phyloP scores from a whole-genome alignment of 2,113 vertebrate genomes.

The Phyllostomus hastatus region DNA sequence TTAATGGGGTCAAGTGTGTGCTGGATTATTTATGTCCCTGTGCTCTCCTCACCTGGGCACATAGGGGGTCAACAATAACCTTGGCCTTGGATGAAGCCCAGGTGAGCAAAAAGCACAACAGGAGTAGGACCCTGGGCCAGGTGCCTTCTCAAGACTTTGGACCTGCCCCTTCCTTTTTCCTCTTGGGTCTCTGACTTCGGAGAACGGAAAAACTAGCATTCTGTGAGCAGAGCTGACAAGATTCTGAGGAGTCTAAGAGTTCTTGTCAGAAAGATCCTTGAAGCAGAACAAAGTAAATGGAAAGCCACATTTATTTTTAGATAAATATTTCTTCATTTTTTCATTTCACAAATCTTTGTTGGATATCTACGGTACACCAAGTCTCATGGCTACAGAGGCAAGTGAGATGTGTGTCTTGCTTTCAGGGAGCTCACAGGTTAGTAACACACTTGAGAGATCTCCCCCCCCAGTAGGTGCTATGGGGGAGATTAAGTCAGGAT shows the following conservation, averaged over 20 bases:
- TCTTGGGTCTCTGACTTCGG: not conserved
- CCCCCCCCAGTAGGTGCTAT: not conserved
- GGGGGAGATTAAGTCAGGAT: not conserved
- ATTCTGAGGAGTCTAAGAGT: not conserved
- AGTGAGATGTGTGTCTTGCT: not conserved
- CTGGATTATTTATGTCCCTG: no score
- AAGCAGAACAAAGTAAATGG: not conserved
- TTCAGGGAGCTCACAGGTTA: not conserved
- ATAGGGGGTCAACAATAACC: not conserved
- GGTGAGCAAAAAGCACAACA: not conserved
- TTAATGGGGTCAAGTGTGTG: accelerated
- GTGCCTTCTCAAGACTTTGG: not conserved
- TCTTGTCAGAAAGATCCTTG: not conserved
- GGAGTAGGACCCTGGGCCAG: no score
- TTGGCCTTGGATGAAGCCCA: not conserved
- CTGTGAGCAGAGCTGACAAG: not conserved
- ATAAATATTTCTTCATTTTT: not conserved
- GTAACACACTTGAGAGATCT: not conserved
- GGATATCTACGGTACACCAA: not conserved
- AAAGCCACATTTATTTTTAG: not conserved
- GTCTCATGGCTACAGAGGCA: not conserved
- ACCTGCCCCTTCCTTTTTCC: not conserved
- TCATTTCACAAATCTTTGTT: not conserved
- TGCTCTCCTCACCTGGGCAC: not conserved
- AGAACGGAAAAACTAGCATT: not conserved